Conservation (phyloP, 1,140 invertebrate species). For the Brachionus paranguensis region DNA sequence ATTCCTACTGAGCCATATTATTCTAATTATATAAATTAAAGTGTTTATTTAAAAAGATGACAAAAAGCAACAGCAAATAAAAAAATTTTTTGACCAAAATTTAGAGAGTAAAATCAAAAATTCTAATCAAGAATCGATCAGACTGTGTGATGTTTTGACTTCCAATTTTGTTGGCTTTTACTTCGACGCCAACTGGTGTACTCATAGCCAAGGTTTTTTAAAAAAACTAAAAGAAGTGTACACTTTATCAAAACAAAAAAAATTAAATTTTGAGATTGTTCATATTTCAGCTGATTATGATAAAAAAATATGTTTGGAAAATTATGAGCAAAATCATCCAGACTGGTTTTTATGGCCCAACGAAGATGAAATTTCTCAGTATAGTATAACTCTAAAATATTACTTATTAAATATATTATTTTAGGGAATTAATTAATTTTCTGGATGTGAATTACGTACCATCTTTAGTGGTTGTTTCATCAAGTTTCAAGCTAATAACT, state of each 20-base stretch:
- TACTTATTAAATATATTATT: background rate
- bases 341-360: constrained; percentile 10
- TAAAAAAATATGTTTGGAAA: background rate
- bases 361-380: background rate
- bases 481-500: background rate
- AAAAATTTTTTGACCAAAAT: background rate
- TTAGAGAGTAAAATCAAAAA: background rate
- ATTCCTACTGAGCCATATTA: no score
- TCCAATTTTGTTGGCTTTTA: constrained; percentile 2
- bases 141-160: background rate
- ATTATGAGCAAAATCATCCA: background rate
- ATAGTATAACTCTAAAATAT: background rate
- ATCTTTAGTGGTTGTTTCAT: background rate
- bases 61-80: background rate
- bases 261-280: background rate
- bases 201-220: background rate
- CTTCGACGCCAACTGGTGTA: constrained; percentile 16
- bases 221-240: background rate
- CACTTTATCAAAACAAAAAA: background rate
- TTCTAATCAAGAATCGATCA: background rate
- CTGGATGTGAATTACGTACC: background rate
- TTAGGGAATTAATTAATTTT: background rate
- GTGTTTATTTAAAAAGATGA: background rate
- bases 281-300: background rate
- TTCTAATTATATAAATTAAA: background rate